Evolutionary conservation across 2,888 invertebrate genomes (phyloP), one percentile per base, ranked within the genome.

Genomic region (Alsophila aescularia): DNA sequence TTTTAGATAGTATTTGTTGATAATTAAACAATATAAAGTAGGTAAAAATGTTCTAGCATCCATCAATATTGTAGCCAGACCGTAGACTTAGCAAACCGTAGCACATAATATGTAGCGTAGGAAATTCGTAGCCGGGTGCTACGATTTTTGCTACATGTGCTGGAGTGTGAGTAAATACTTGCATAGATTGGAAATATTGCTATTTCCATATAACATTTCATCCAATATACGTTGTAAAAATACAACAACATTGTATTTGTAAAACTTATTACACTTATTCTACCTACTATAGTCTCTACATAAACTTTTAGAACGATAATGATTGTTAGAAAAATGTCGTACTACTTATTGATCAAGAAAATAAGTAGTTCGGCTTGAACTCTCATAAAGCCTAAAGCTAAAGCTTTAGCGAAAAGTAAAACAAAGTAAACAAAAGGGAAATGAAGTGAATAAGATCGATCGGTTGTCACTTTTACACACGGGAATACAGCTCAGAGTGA

Each of bases 181-280:
- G 42, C 56, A 52, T 60, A 49, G 43, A 55, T 58, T 60, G 50
- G 39, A 55, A 52, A 49, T 59, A 55, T 55, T 52, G 55, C 45
- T 52, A 53, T 56, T 48, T 53, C 52, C 27, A 52, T 54, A 54
- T 58, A 48, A 54, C 51, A 51, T 54, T 51, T 58, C 8, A 16
- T 15, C 15, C 15, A 9, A 35, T 35, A 35, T n/a, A n/a, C n/a
- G n/a, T n/a, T n/a, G n/a, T n/a, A n/a, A n/a, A n/a, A n/a, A n/a
- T n/a, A n/a, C n/a, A n/a, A n/a, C n/a, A n/a, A n/a, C n/a, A n/a
- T n/a, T n/a, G n/a, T n/a, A n/a, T n/a, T n/a, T n/a, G n/a, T n/a
- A n/a, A n/a, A n/a, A n/a, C n/a, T n/a, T n/a, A n/a, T n/a, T n/a
- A n/a, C n/a, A n/a, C n/a, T n/a, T n/a, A n/a, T n/a, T n/a, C n/a